phyloP scores from a whole-genome alignment of 1,140 invertebrate genomes.

The Eubasilissa regina region DNA sequence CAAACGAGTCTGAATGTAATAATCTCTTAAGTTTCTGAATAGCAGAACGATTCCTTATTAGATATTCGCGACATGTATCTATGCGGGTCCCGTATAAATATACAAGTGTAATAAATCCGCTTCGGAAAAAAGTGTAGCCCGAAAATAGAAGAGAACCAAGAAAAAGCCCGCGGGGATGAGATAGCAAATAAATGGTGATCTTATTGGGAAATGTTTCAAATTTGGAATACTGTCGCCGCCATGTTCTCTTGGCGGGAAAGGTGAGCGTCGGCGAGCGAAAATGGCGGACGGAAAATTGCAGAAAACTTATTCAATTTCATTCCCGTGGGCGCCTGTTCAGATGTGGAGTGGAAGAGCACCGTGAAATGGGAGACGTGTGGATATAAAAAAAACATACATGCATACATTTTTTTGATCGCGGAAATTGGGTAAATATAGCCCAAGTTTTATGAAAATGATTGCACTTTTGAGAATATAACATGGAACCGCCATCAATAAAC shows the following conservation, averaged over 20 bases:
- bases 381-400: background rate
- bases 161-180: conserved; percentile 14
- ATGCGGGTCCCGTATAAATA: conserved; percentile 20
- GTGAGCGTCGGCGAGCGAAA: background rate
- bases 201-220: conserved; percentile 50
- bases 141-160: conserved; percentile 9
- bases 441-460: too few relatives aligned
- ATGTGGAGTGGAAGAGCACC: background rate
- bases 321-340: conserved; percentile 15
- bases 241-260: background rate
- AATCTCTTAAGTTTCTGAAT: background rate
- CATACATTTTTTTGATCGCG: too few relatives aligned
- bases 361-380: background rate
- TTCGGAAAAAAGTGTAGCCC: conserved; percentile 14
- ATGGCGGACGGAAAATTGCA: conserved; percentile 14
- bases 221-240: conserved; percentile 29
- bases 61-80: conserved; percentile 5
- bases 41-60: conserved; percentile 6
- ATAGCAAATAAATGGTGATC: conserved; percentile 54
- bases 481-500: too few relatives aligned
- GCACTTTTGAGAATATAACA: too few relatives aligned
- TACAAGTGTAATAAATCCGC: conserved; percentile 36
- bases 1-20: background rate
- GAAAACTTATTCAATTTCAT: conserved; percentile 43
- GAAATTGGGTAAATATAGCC: too few relatives aligned